Conservation (phyloP, 2,113 vertebrate genomes). For the Leucoraja erinaceus region DNA sequence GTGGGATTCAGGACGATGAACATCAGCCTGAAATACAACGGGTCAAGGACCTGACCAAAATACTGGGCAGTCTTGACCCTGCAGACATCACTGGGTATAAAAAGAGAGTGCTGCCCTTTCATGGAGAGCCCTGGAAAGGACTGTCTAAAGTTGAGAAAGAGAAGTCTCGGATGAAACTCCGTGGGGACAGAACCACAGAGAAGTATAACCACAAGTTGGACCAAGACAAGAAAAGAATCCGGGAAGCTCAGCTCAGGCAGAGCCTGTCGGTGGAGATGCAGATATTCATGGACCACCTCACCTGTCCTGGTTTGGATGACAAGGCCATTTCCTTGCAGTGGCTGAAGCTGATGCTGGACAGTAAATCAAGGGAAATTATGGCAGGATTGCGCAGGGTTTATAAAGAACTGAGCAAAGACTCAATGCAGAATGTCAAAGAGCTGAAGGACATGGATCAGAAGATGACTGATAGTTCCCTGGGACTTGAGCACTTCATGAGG, state of each 20-base stretch:
- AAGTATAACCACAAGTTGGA: constrained; percentile 39
- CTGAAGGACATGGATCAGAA: constrained; percentile 49
- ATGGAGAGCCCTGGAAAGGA: constrained; percentile 50
- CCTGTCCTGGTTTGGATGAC: constrained; percentile 45
- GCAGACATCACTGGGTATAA: constrained; percentile 44
- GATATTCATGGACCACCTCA: constrained; percentile 51
- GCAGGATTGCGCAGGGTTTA: constrained; percentile 41
- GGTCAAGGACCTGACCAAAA: not conserved
- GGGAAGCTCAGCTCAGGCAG: constrained; percentile 45
- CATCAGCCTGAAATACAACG: not conserved
- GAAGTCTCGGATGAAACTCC: constrained; percentile 45
- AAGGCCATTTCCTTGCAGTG: constrained; percentile 57
- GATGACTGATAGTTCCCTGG: constrained; percentile 49
- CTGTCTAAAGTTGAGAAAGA: constrained; percentile 51
- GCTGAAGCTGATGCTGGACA: constrained; percentile 56
- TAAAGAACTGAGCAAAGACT: constrained; percentile 38
- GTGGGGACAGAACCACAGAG: not conserved
- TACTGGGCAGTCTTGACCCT: not conserved
- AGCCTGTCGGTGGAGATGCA: constrained; percentile 54
- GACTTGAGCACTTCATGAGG: constrained; percentile 59
- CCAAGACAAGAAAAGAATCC: constrained; percentile 48
- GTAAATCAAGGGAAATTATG: constrained; percentile 42
- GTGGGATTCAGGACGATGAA: not conserved
- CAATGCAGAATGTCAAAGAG: constrained; percentile 39
- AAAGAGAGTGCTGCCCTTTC: constrained; percentile 52